Evolutionary conservation across 2,888 invertebrate species (phyloP).

Genomic region (Apotomis betuletana): DNA sequence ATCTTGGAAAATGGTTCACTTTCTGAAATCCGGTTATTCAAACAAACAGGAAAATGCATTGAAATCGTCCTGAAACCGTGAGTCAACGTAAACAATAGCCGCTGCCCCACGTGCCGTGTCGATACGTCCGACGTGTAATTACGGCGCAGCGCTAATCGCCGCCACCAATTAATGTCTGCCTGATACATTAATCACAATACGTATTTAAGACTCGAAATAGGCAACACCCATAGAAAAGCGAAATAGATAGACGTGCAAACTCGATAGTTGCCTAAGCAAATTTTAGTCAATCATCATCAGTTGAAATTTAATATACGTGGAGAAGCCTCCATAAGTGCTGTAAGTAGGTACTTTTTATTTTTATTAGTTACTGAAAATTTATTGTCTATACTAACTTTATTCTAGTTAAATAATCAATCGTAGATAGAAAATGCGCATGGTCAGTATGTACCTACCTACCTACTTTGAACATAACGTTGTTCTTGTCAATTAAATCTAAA

Average conservation of each 20-base stretch:
- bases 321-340: too few relatives aligned
- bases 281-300: too few relatives aligned
- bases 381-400: too few relatives aligned
- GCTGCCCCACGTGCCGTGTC: constrained; percentile 45
- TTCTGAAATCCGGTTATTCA: neutral
- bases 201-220: constrained; percentile 28
- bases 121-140: constrained; percentile 40
- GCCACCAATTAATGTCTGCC: constrained; percentile 56
- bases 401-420: too few relatives aligned
- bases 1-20: neutral
- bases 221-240: constrained; percentile 1
- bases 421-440: too few relatives aligned
- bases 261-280: neutral
- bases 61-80: neutral
- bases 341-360: too few relatives aligned
- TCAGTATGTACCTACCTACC: too few relatives aligned
- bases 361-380: too few relatives aligned
- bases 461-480: too few relatives aligned
- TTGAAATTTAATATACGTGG: too few relatives aligned
- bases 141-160: constrained; percentile 46
- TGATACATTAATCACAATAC: constrained; percentile 63
- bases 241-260: neutral
- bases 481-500: too few relatives aligned
- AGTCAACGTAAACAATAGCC: constrained; percentile 50
- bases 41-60: constrained; percentile 4